Conservation (phyloP, 2,797 vertebrate species). For the Sciaenops ocellatus region DNA sequence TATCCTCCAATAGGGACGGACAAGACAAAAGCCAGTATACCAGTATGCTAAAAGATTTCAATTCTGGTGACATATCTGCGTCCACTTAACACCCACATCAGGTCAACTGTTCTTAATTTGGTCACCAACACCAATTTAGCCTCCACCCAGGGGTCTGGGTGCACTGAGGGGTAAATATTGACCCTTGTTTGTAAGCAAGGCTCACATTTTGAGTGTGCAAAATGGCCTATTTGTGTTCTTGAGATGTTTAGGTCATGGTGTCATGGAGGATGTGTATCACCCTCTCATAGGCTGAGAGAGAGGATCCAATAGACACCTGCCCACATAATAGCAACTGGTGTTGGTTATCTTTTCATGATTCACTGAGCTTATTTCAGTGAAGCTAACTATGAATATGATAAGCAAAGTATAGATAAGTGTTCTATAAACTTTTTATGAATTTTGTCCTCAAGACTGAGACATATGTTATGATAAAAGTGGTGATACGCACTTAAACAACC, state of each 20-base stretch:
- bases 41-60: constrained; percentile 73
- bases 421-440: background rate
- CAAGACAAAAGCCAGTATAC: constrained; percentile 71
- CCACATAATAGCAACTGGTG: constrained; percentile 38
- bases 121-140: constrained; percentile 71
- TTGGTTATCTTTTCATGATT: constrained; percentile 57
- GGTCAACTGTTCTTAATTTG: constrained; percentile 85
- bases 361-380: constrained; percentile 40
- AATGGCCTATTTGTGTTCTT: constrained; percentile 70
- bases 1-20: constrained; percentile 65
- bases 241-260: constrained; percentile 71
- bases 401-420: background rate
- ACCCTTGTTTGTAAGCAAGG: constrained; percentile 77
- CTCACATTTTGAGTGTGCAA: constrained; percentile 63
- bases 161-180: constrained; percentile 70
- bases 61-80: constrained; percentile 71
- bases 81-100: constrained; percentile 82
- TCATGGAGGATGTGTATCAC: constrained; percentile 61
- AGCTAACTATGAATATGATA: background rate
- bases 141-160: constrained; percentile 54
- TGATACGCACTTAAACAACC: background rate
- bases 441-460: background rate
- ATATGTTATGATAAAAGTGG: background rate
- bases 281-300: constrained; percentile 41
- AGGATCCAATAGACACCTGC: constrained; percentile 73